Percentiles rank a stretch among this genome's conserved stretches.
Evolutionary conservation across 2,797 vertebrate species (phyloP).

Genomic region (Notolepis coatsorum): DNA sequence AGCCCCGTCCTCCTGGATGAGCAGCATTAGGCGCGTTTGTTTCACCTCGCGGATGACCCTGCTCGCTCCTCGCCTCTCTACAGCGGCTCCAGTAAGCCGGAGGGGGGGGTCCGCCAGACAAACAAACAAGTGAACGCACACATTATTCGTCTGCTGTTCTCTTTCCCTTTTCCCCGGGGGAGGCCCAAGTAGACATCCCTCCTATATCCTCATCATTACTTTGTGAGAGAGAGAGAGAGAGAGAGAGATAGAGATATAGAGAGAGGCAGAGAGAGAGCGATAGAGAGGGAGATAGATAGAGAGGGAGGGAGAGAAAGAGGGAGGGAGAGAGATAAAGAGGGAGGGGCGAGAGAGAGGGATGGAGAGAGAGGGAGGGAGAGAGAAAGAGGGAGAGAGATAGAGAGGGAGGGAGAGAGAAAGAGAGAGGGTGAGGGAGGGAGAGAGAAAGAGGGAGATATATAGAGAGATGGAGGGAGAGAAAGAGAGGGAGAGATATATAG

Average conservation of each 20-base stretch:
- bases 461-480: not conserved
- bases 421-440: too few relatives aligned
- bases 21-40: slow-evolving; percentile 41
- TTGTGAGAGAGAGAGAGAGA: slow-evolving; percentile 30
- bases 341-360: slow-evolving; percentile 8
- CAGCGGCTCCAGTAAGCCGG: slow-evolving; percentile 61
- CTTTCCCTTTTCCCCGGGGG: slow-evolving; percentile 29
- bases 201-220: slow-evolving; percentile 38
- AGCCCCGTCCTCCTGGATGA: slow-evolving; percentile 21
- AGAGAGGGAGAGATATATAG: not conserved
- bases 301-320: slow-evolving; percentile 15
- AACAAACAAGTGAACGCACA: slow-evolving; percentile 57
- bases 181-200: slow-evolving; percentile 20
- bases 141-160: slow-evolving; percentile 42
- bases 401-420: slow-evolving; percentile 3
- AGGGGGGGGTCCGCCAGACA: slow-evolving; percentile 38
- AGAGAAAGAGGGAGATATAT: not conserved
- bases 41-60: slow-evolving; percentile 56
- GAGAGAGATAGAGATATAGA: not conserved
- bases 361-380: slow-evolving; percentile 32
- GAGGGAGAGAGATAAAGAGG: not conserved
- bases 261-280: slow-evolving; percentile 19
- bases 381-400: slow-evolving; percentile 1
- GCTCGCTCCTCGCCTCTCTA: slow-evolving; percentile 28
- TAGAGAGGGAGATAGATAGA: slow-evolving; percentile 3